Evolutionary conservation across 2,113 vertebrate genomes (phyloP).

Genomic region (Gambusia holbrooki): DNA sequence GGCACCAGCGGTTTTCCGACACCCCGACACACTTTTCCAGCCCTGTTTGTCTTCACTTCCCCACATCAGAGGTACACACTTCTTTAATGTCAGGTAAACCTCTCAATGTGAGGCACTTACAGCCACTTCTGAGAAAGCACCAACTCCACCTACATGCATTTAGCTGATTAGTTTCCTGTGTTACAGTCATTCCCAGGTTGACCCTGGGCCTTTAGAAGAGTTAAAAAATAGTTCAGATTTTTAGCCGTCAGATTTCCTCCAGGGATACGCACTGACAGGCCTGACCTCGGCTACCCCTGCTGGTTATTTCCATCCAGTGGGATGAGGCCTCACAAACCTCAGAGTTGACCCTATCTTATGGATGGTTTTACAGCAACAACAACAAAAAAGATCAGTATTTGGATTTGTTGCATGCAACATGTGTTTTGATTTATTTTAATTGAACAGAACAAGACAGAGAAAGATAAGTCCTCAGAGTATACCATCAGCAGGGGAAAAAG

Average conservation of each 20-base stretch:
- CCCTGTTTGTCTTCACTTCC: neutral
- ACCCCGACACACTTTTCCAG: neutral
- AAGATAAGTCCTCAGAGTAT: neutral
- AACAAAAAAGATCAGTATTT: neutral
- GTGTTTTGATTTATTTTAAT: neutral
- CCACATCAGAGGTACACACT: slow-evolving; percentile 2
- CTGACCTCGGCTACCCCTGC: slow-evolving; percentile 10
- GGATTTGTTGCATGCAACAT: neutral
- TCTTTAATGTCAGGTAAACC: slow-evolving; percentile 12
- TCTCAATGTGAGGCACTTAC: slow-evolving; percentile 1
- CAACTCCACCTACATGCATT: neutral
- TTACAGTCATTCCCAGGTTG: neutral
- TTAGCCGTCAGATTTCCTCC: slow-evolving; percentile 5
- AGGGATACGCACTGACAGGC: slow-evolving; percentile 3
- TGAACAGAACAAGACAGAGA: neutral
- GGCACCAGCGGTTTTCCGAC: neutral
- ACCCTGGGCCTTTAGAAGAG: neutral
- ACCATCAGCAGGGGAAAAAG: neutral
- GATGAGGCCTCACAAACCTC: neutral
- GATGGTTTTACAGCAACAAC: neutral
- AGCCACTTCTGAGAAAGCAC: slow-evolving; percentile 2
- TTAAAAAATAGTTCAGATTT: slow-evolving; percentile 7
- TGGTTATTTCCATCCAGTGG: slow-evolving; percentile 6
- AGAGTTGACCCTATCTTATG: neutral
- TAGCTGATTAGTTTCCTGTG: slow-evolving; percentile 25